Percentiles rank a stretch among this genome's conserved stretches.
Conservation (phyloP, 1,140 invertebrate species). For the Lasaia peninsularis region DNA sequence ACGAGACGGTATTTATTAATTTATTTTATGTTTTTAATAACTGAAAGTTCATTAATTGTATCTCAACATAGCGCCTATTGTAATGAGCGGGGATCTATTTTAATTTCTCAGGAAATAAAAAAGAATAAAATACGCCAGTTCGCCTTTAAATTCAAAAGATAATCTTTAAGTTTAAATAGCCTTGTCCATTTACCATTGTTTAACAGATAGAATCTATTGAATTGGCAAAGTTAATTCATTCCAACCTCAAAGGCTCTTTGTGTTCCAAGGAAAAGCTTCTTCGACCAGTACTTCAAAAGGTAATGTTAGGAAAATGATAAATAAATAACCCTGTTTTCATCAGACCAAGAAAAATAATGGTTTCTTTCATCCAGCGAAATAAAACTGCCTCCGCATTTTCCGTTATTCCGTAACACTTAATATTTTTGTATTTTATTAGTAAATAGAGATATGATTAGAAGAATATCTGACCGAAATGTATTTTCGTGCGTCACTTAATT, state of each 20-base stretch:
- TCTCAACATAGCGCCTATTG: too few relatives aligned
- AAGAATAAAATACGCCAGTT: too few relatives aligned
- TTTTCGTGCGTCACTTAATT: too few relatives aligned
- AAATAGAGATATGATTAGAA: neutral
- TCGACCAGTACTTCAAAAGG: conserved; percentile 6
- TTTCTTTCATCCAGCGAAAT: neutral
- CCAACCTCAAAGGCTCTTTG: neutral
- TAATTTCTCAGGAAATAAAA: too few relatives aligned
- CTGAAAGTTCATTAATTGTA: too few relatives aligned
- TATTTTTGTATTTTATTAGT: neutral
- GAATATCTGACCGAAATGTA: neutral
- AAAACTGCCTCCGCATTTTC: neutral
- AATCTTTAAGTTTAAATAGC: too few relatives aligned
- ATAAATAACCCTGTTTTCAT: conserved; percentile 8
- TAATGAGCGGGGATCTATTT: too few relatives aligned
- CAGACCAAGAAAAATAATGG: conserved; percentile 1
- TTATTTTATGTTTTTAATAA: too few relatives aligned
- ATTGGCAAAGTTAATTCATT: neutral
- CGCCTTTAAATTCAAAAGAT: too few relatives aligned
- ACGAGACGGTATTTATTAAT: too few relatives aligned
- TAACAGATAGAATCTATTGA: neutral
- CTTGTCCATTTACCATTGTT: neutral
- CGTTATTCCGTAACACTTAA: neutral
- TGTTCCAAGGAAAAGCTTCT: neutral
- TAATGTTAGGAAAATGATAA: neutral